Percentiles rank a stretch among this genome's conserved stretches.
These are phyloP conservation scores for Mantis religiosa DNA, from an alignment of 2,888 invertebrate genomes.

Conservation along the genomic window DNA sequence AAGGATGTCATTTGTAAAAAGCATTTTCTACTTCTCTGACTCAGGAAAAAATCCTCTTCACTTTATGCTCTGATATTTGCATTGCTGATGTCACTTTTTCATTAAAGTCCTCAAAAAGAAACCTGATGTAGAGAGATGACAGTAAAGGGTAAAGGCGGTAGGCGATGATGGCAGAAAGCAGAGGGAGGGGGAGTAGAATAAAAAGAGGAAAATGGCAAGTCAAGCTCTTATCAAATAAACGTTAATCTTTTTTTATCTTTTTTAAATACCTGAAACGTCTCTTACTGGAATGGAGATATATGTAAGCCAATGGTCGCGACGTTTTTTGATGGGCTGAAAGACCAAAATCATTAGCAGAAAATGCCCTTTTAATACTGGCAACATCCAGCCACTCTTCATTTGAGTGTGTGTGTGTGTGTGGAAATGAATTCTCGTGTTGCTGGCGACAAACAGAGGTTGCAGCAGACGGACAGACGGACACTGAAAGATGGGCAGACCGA, in stretches of 20 bases:
- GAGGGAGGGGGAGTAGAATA: neutral
- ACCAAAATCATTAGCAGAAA: neutral
- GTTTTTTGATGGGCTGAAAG: neutral
- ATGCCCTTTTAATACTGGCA: neutral
- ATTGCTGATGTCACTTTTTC: neutral
- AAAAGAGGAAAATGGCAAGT: neutral
- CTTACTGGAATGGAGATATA: neutral
- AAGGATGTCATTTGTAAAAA: neutral
- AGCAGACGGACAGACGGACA: constrained; percentile 10
- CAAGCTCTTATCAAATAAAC: neutral
- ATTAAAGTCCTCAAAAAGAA: neutral
- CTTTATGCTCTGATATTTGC: neutral
- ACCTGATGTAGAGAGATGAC: neutral
- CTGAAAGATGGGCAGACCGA: constrained; percentile 25
- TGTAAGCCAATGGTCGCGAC: neutral
- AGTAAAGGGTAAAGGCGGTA: neutral
- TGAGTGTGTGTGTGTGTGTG: neutral
- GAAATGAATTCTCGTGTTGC: constrained; percentile 5
- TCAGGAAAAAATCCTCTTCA: neutral
- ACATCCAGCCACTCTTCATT: constrained; percentile 9
- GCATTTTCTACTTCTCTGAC: neutral
- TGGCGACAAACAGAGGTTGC: neutral
- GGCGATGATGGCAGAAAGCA: neutral
- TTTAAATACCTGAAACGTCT: constrained; percentile 3
- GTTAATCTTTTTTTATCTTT: neutral